These are phyloP conservation scores for Digitonthophagus gazella DNA, from an alignment of 2,888 invertebrate genomes.

Conservation along the genomic window DNA sequence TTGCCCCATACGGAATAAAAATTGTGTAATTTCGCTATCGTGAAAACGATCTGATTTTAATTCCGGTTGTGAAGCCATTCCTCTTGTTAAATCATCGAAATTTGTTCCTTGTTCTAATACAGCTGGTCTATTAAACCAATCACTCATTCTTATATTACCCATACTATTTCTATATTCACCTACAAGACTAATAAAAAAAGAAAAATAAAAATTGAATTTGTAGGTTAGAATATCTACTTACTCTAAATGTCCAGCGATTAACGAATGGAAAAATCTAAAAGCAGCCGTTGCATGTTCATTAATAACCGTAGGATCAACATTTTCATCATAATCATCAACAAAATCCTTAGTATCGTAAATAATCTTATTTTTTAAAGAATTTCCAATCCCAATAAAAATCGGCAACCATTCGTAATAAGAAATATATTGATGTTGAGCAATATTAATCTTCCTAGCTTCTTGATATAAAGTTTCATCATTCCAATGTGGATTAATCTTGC, in stretches of 20 bases:
- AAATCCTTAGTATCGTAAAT: constrained; percentile 60
- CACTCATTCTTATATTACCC: constrained; percentile 64
- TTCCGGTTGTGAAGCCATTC: constrained; percentile 74
- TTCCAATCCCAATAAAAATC: constrained; percentile 66
- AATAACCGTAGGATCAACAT: constrained; percentile 63
- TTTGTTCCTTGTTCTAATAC: constrained; percentile 63
- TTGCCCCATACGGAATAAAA: constrained; percentile 65
- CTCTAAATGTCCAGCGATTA: constrained; percentile 69
- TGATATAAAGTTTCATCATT: constrained; percentile 71
- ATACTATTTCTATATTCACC: constrained; percentile 57
- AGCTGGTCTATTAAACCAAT: constrained; percentile 68
- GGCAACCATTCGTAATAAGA: constrained; percentile 77
- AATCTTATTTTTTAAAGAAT: constrained; percentile 62
- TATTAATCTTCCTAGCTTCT: constrained; percentile 67
- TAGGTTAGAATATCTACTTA: constrained; percentile 49
- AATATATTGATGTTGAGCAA: constrained; percentile 70
- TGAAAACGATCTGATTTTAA: constrained; percentile 75
- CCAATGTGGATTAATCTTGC: constrained; percentile 71
- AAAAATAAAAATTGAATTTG: background rate
- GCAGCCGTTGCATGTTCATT: constrained; percentile 73
- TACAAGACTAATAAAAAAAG: constrained; percentile 54
- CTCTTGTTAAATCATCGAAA: constrained; percentile 72
- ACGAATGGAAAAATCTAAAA: constrained; percentile 71
- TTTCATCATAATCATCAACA: constrained; percentile 66
- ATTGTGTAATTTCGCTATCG: constrained; percentile 70